Conservation (phyloP, 2,888 invertebrate species). For the Gastrophysa polygoni region DNA sequence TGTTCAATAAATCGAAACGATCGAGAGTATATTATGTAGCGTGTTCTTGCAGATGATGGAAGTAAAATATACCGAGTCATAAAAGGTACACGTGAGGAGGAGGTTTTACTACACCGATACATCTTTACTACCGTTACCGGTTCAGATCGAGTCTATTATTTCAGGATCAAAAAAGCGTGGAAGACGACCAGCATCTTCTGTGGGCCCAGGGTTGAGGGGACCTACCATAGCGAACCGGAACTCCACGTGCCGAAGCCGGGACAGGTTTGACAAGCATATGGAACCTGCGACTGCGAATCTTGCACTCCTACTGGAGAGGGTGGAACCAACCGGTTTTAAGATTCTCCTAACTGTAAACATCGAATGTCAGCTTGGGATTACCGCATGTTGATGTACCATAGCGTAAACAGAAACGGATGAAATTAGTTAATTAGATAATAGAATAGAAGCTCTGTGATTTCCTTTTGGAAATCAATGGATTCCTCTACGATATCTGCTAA, state of each 20-base stretch:
- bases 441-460: too few species aligned
- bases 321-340: constrained; percentile 45
- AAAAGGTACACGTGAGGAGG: constrained; percentile 34
- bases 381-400: too few species aligned
- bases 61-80: constrained; percentile 26
- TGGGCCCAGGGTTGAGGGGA: constrained; percentile 28
- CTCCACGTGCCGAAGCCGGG: constrained; percentile 50
- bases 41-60: background rate
- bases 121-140: constrained; percentile 50
- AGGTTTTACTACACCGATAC: constrained; percentile 41
- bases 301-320: constrained; percentile 36
- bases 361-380: too few species aligned
- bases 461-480: too few species aligned
- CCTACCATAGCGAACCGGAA: constrained; percentile 43
- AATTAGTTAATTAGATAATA: too few species aligned
- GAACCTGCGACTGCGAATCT: constrained; percentile 13
- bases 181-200: constrained; percentile 24
- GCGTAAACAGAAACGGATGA: too few species aligned
- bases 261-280: constrained; percentile 56
- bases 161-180: constrained; percentile 42
- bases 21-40: background rate
- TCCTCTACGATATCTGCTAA: too few species aligned
- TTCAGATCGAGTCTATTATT: constrained; percentile 49
- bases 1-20: background rate
- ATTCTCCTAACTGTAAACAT: constrained; percentile 36